Evolutionary conservation across 2,113 vertebrate genomes (phyloP).

Genomic region (Clupea harengus): DNA sequence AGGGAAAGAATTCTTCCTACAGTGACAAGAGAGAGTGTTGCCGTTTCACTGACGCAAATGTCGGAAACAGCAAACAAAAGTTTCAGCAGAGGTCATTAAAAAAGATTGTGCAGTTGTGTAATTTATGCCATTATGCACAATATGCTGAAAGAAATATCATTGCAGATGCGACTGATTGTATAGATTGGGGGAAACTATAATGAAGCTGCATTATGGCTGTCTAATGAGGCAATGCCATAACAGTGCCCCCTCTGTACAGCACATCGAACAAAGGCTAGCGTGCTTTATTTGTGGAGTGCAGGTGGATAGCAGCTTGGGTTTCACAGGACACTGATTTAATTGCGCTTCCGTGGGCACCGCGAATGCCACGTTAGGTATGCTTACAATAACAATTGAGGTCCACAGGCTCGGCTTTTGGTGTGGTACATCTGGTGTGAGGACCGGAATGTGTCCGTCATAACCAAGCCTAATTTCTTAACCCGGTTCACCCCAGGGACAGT

Average conservation of each 20-base stretch:
- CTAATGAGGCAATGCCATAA: background rate
- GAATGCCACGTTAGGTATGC: background rate
- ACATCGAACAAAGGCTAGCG: background rate
- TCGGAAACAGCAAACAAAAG: background rate
- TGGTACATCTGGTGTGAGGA: background rate
- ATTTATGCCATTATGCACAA: background rate
- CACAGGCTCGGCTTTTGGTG: background rate
- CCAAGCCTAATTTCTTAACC: background rate
- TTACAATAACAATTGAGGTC: background rate
- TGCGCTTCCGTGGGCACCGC: background rate
- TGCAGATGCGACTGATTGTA: background rate
- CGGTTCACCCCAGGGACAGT: background rate
- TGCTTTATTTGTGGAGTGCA: slow-evolving; percentile 1
- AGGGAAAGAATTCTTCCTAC: slow-evolving; percentile 25
- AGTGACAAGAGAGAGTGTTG: slow-evolving; percentile 20
- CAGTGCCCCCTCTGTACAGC: background rate
- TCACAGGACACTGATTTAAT: background rate
- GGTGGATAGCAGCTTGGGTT: background rate
- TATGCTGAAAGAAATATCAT: no score
- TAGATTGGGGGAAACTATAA: background rate
- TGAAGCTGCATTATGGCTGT: background rate
- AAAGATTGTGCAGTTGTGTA: background rate
- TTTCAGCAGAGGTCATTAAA: background rate
- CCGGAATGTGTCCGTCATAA: background rate
- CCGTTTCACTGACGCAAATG: background rate